Conservation (phyloP, 2,113 vertebrate species). For the Opisthocomus hoazin region DNA sequence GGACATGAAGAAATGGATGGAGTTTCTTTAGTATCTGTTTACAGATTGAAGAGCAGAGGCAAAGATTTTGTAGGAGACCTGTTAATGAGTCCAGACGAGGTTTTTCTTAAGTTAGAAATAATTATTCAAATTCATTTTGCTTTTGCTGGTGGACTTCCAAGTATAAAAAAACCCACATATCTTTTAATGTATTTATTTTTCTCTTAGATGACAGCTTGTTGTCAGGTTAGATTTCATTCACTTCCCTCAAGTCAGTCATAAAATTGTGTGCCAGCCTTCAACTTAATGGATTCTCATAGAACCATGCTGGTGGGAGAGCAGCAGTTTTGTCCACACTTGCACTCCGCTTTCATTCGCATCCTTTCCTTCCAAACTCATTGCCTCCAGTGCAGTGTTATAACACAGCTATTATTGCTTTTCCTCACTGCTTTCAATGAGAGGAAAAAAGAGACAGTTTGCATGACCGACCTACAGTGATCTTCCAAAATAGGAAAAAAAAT, state of each 20-base stretch:
- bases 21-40: neutral
- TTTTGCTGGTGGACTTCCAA: neutral
- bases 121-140: neutral
- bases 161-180: neutral
- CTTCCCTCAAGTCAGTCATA: neutral
- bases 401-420: neutral
- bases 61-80: neutral
- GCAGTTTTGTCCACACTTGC: neutral
- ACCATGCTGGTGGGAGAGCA: neutral
- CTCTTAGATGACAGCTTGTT: neutral
- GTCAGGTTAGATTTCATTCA: neutral
- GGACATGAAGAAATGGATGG: neutral
- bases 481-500: neutral
- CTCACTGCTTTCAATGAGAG: neutral
- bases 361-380: neutral
- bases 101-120: neutral
- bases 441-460: neutral
- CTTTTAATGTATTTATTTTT: neutral
- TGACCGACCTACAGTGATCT: neutral
- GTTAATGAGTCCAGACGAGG: neutral
- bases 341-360: neutral
- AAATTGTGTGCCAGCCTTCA: neutral
- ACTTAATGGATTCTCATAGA: neutral
- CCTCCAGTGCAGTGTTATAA: neutral
- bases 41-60: neutral